Evolutionary conservation across 1,140 invertebrate genomes (phyloP).

Genomic region (Zaprionus vittiger): DNA sequence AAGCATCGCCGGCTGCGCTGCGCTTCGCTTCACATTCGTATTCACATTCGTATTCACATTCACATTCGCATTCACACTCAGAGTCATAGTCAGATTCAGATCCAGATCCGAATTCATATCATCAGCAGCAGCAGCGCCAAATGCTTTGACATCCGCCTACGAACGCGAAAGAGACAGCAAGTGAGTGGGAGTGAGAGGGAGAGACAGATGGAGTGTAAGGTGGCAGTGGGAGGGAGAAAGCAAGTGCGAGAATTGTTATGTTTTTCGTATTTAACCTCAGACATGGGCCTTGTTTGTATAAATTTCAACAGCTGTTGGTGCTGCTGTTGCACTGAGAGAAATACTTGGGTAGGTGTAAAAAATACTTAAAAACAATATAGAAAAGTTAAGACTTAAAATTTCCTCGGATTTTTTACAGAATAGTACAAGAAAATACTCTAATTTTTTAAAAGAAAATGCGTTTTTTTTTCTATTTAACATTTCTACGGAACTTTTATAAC

Average conservation of each 20-base stretch:
- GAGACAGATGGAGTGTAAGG: neutral
- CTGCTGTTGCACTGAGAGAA: slow-evolving; percentile 22
- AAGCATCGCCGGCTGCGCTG: slow-evolving; percentile 47
- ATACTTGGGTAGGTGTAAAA: neutral
- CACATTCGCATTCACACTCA: slow-evolving; percentile 3
- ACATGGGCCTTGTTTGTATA: slow-evolving; percentile 80
- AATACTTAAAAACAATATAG: neutral
- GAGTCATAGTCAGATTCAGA: slow-evolving; percentile 8
- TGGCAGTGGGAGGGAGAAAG: neutral
- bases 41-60: slow-evolving; percentile 23
- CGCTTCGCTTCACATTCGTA: slow-evolving; percentile 24
- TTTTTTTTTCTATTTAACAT: no score
- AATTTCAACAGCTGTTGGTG: slow-evolving; percentile 61
- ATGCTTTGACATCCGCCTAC: slow-evolving; percentile 53
- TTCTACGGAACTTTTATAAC: no score
- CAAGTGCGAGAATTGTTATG: slow-evolving; percentile 65
- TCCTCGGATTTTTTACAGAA: no score
- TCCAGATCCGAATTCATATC: slow-evolving; percentile 44
- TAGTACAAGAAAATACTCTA: no score
- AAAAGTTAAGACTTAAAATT: neutral
- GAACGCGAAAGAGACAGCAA: slow-evolving; percentile 2
- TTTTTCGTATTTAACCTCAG: slow-evolving; percentile 81
- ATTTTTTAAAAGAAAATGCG: no score
- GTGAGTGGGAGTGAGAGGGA: neutral
- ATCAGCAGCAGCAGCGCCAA: slow-evolving; percentile 47